Evolutionary conservation across 2,888 invertebrate genomes (phyloP).

Genomic region (Melinaea marsaeus): DNA sequence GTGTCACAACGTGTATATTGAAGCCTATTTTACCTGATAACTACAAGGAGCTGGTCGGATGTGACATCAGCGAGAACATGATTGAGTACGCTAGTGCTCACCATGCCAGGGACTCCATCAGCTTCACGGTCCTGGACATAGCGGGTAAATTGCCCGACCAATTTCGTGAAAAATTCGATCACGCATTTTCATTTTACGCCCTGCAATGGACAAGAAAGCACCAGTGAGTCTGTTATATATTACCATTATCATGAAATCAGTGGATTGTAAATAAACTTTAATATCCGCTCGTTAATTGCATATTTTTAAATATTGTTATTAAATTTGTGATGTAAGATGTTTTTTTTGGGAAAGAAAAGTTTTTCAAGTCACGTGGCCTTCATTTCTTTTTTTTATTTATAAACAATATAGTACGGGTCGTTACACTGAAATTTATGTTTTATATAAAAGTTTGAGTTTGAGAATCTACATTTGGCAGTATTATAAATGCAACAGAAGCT

Average conservation of each 20-base stretch:
- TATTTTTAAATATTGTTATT: too few relatives aligned
- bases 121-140: constrained; percentile 79
- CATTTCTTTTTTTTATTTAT: too few relatives aligned
- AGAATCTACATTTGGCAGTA: too few relatives aligned
- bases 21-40: constrained; percentile 78
- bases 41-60: constrained; percentile 77
- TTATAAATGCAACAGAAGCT: too few relatives aligned
- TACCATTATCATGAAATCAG: background rate
- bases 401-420: too few relatives aligned
- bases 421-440: too few relatives aligned
- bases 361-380: too few relatives aligned
- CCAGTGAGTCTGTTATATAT: constrained; percentile 68
- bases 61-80: constrained; percentile 86
- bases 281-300: background rate
- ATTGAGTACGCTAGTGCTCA: constrained; percentile 79
- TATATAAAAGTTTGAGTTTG: too few relatives aligned
- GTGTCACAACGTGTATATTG: constrained; percentile 78
- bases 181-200: constrained; percentile 87
- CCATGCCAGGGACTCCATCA: constrained; percentile 62
- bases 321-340: too few relatives aligned
- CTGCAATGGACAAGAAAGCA: constrained; percentile 88
- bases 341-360: too few relatives aligned
- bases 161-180: constrained; percentile 77
- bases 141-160: constrained; percentile 67
- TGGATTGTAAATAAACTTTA: background rate